Evolutionary conservation across 2,888 invertebrate species (phyloP), one percentile per base, ranked within the genome.

Genomic region (Drosophila prostipennis): DNA sequence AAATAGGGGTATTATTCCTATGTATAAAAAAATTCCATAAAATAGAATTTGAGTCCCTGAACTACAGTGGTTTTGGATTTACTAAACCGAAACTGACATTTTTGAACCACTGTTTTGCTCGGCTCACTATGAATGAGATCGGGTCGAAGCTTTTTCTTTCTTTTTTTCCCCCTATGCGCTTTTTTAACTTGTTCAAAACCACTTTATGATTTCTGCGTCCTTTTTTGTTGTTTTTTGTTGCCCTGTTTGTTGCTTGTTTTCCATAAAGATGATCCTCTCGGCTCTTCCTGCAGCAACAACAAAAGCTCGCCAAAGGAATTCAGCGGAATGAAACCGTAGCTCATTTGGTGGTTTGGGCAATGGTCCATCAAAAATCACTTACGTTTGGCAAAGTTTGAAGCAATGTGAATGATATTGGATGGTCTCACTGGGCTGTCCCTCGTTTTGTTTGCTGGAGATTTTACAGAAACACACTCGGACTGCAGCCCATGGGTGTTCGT

Each of bases 321-420:
- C 84, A 71, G 75, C 58, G 74, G 84, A 84, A 84, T 84, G 84
- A 84, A 84, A 84, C 81, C 89, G 87, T 88, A 88, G 87, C 84
- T 88, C 84, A 84, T 86, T 84, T 84, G 74, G 80, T 57, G 72
- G 69, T 26, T 29, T 59, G 46, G 45, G 71, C 77, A 65, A 67
- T 63, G 64, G 29, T 53, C 19, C 63, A 46, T 46, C 19, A 42
- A 14, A 71, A 51, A 81, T 81, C 81, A 87, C 72, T 84, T 58
- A 58, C 74, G 4, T 26, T n/a, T 0, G 8, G 26, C 7, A 8
- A 13, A 8, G 45, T 70, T 68, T 67, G 70, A 72, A 65, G 68
- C 69, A 16, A 36, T 53, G 59, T 68, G 55, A 73, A 60, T 74
- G 73, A 73, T 73, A 58, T 70, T n/a, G 34, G 55, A 26, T 45